Evolutionary conservation across 2,888 invertebrate species (phyloP), one percentile per base, ranked within the genome.

Genomic region (Chalcosyrphus nemorum): DNA sequence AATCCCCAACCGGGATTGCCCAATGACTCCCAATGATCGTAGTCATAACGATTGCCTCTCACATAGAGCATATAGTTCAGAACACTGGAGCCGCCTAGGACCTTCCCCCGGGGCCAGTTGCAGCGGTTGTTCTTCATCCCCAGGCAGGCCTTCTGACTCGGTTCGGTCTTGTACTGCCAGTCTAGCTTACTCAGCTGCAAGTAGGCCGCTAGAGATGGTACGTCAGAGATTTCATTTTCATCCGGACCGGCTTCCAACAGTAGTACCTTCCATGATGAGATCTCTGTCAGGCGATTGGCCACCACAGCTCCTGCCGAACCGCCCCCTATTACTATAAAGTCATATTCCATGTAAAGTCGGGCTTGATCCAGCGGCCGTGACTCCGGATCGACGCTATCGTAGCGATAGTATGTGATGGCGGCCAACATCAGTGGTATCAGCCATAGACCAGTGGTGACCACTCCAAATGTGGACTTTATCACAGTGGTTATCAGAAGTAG

Each of bases 1-100:
- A 96, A 98, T 0, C 95, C 94, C 98, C 98, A 98, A 4, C 97
- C 97, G 0, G 95, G 93, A 88, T 98, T 98, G 0, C 98, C 97
- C 86, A 95, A 91, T 0, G 93, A 92, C 87, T 97, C 96, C 98
- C 98, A 98, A 52, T 94, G 93, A 89, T 98, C 96, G 91, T 96
- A 98, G 90, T 98, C 98, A 87, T 94, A 93, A 71, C 93, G 93
- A 89, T 95, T 96, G 7, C 98, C 98, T 84, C 98, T 92, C 0
- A 97, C 96, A 90, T 98, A 98, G 2, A 97, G 93, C 97, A 98
- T 97, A 90, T 96, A 96, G 89, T 98, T 98, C 0, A 97, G 92
- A 0, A 96, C 95, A 87, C 96, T 96, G 0, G 96, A 96, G 0
- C 98, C 98, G 2, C 98, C 98, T 0, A 98, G 93, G 1, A 97